Evolutionary conservation across 1,140 invertebrate genomes (phyloP), one percentile per base, ranked within the genome.

Genomic region (Tetragnatha versicolor): DNA sequence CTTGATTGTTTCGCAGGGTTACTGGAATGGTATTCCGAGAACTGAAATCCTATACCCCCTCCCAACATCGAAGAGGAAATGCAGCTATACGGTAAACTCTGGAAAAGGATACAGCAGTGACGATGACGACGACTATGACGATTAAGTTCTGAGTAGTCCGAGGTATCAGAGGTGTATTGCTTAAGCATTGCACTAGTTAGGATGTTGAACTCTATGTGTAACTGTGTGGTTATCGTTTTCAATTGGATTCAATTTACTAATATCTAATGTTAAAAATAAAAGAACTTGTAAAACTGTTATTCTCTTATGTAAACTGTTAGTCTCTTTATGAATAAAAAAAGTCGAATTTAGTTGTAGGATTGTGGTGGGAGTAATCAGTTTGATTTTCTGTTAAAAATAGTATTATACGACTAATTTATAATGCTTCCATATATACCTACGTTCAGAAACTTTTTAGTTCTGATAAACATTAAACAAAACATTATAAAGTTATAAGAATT

Each of bases 21-120:
- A 82, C 55, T 83, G 82, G 82, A 80, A 83, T 53, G 82, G 82
- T 25, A 61, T 82, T 22, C 82, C 82, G 17, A 45, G 63, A 31
- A 81, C 81, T 17, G 63, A 73, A 63, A 72, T 83, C 17, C 29
- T 79, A 4, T 79, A 79, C 37, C 58, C 73, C 9, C 47, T 68
- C 27, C 42, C 55, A 3, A 14, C 9, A 2, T 53, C 20, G 1
- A 42, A 42, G 20, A 39, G 53, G 17, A 55, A 55, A 29, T 72
- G 69, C 27, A 20, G n/a, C 20, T 49, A 20, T n/a, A 49, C 10
- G 7, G 7, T n/a, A n/a, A n/a, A 17, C 6, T 10, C 51, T 17
- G 25, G 51, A 14, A 55, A 55, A 25, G 31, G 51, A 17, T 55
- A 27, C 25, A 55, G 17, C 2, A 14, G 31, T 5, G 51, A 27